A percentile compares a stretch with the other conserved stretches of the same genome.
Conservation (phyloP, 2,797 vertebrate species). For the Enteromius anoplus region DNA sequence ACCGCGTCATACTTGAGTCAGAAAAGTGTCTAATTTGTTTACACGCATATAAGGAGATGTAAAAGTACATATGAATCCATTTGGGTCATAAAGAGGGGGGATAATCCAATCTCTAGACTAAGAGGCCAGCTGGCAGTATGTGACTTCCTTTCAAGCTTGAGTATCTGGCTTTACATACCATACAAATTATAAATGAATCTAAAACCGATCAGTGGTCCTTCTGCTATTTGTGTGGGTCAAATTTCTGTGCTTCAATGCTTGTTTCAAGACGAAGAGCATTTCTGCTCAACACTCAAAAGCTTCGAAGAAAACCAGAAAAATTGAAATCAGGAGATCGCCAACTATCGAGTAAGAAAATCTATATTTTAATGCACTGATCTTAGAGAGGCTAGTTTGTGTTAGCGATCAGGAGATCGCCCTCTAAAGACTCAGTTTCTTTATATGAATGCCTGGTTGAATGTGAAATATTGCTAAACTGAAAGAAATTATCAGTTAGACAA, state of each 20-base stretch:
- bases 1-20: conserved; percentile 15
- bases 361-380: no score
- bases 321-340: no score
- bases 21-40: conserved; percentile 10
- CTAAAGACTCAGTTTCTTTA: no score
- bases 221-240: conserved; percentile 38
- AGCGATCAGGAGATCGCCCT: no score
- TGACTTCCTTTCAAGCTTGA: conserved; percentile 56
- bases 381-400: no score
- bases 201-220: conserved; percentile 59
- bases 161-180: conserved; percentile 33
- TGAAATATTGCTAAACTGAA: background rate
- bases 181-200: conserved; percentile 41
- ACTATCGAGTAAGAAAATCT: no score
- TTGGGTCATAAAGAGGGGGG: conserved; percentile 73
- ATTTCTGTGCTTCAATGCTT: conserved; percentile 20
- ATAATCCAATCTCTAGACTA: conserved; percentile 77
- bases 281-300: conserved; percentile 50
- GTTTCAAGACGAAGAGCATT: conserved; percentile 41
- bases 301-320: conserved; percentile 30
- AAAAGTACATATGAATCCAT: conserved; percentile 67
- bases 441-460: no score
- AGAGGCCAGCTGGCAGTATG: conserved; percentile 75
- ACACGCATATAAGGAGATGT: conserved; percentile 32
- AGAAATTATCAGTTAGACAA: background rate